Evolutionary conservation across 2,888 invertebrate genomes (phyloP).

Genomic region (Ectemnius lituratus): DNA sequence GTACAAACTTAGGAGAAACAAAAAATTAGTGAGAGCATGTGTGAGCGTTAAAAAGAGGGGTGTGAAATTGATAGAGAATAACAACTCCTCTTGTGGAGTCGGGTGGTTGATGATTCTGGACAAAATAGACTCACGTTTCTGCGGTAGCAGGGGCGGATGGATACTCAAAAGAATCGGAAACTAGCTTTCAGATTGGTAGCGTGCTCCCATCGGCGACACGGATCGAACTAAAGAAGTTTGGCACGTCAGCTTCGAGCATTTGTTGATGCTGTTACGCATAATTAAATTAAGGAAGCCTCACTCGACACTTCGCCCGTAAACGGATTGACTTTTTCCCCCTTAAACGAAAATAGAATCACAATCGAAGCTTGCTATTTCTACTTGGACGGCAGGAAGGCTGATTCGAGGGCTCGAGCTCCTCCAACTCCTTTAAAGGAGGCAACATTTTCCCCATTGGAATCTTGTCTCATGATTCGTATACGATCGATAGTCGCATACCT

Average conservation of each 20-base stretch:
- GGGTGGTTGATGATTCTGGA: not conserved
- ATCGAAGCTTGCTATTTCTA: constrained; percentile 25
- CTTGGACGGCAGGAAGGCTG: not conserved
- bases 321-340: constrained; percentile 65
- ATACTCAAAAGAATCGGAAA: constrained; percentile 23
- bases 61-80: too few relatives aligned
- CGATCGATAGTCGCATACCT: constrained; percentile 21
- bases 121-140: constrained; percentile 48
- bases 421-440: not conserved
- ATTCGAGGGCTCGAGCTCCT: not conserved
- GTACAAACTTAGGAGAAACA: not conserved
- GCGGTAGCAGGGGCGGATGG: constrained; percentile 12
- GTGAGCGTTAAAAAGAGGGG: not conserved
- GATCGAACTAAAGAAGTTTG: constrained; percentile 62
- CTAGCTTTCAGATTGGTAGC: constrained; percentile 18
- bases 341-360: constrained; percentile 57
- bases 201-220: constrained; percentile 22
- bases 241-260: constrained; percentile 64
- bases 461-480: constrained; percentile 5
- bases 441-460: not conserved
- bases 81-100: too few relatives aligned
- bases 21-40: not conserved
- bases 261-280: constrained; percentile 71
- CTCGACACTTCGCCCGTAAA: constrained; percentile 66
- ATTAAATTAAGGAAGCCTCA: constrained; percentile 75